Base-by-base conservation (phyloP, 2,888 invertebrate genomes). In the Marasmarcha lunaedactyla region DNA sequence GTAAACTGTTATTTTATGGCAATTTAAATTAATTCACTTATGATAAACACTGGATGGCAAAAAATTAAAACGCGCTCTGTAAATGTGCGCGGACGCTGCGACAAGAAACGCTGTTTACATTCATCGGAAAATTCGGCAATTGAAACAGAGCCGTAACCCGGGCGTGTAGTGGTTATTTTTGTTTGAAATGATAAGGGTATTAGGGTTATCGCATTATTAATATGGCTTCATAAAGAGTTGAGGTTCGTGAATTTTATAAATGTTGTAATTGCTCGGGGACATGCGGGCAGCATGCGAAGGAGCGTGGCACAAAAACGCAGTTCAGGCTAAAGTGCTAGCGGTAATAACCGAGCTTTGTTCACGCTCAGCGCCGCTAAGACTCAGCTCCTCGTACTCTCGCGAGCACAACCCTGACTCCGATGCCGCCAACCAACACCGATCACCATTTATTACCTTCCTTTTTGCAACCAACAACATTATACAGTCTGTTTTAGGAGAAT, bases 21-120 rank as follows among this genome's bases (percentile, higher is more conserved):
- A 69, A 76, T 74, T 70, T 65, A 68, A 78, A 77, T 79, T 76
- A 76, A 78, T 77, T 78, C 74, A 67, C 70, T 74, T 76, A 72
- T 72, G 70, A 72, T 77, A 70, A 78, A 72, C 62, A 63, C 48
- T 43, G 45, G 41, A 45, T 43, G 47, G 60, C 57, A 71, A 73
- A 74, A 70, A 73, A 68, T 59, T 59, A 57, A 61, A 59, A 57
- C 57, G 55, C 56, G 70, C 72, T 72, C 67, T 69, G 61, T 60
- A 66, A 72, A 73, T 65, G 71, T 66, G 60, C 63, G 56, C 60
- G 63, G 65, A 69, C 65, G 68, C 68, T 61, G 65, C 45, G 57
- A 58, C 56, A 66, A 66, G 63, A 64, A 68, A 63, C 50, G 50
- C 49, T 20, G 20, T 20, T 20, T 20, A 20, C 20, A 20, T 20